Conservation (phyloP, 1,140 invertebrate genomes). For the Luehdorfia chinensis region DNA sequence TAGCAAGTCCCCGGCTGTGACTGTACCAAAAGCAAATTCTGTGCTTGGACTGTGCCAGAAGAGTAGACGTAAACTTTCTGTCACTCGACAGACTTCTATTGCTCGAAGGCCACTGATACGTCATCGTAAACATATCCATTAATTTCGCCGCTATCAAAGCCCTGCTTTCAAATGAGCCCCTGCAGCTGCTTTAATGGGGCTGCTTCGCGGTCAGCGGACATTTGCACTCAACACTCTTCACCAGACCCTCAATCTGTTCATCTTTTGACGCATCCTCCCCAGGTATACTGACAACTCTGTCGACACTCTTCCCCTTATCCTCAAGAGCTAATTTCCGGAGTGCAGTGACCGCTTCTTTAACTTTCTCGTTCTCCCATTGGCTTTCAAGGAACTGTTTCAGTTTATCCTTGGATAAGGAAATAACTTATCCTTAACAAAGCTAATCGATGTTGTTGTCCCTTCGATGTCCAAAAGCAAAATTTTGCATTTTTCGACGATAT, state of each 20-base stretch:
- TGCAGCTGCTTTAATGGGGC: constrained; percentile 91
- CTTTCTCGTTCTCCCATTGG: constrained; percentile 83
- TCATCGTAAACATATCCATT: constrained; percentile 95
- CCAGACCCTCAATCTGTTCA: constrained; percentile 78
- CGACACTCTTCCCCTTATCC: constrained; percentile 77
- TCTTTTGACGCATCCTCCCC: constrained; percentile 76
- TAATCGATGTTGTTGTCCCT: constrained; percentile 75
- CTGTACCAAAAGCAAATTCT: constrained; percentile 91
- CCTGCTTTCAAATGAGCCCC: constrained; percentile 92
- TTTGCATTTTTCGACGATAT: constrained; percentile 69
- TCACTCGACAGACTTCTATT: constrained; percentile 80
- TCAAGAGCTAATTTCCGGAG: constrained; percentile 79
- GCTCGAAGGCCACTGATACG: constrained; percentile 84
- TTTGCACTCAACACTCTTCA: constrained; percentile 87
- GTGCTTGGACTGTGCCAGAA: constrained; percentile 93
- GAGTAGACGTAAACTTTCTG: constrained; percentile 92
- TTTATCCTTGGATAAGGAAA: constrained; percentile 88
- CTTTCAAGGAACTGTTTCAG: constrained; percentile 83
- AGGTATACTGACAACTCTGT: constrained; percentile 77
- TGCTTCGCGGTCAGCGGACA: constrained; percentile 88
- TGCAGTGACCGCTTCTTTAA: constrained; percentile 82
- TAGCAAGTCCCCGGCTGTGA: constrained; percentile 87
- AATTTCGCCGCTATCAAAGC: constrained; percentile 86
- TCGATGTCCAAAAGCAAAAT: constrained; percentile 71
- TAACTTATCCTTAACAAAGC: constrained; percentile 84